A percentile compares a stretch with the other conserved stretches of the same genome.
Evolutionary conservation across 2,797 vertebrate genomes (phyloP).

Genomic region (Phylloscopus collybita): DNA sequence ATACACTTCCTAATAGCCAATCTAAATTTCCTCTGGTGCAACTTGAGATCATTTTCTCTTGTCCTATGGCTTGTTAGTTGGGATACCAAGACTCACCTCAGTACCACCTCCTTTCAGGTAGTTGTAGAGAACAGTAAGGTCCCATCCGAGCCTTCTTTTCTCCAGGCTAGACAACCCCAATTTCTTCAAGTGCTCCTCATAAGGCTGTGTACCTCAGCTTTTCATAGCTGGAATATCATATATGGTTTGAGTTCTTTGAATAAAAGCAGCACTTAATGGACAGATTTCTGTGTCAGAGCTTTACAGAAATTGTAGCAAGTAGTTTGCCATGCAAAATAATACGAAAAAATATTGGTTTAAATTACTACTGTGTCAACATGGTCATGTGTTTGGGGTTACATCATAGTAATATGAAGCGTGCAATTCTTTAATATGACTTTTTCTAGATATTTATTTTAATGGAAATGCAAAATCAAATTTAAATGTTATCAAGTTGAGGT

Average conservation of each 20-base stretch:
- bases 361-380: background rate
- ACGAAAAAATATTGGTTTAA: background rate
- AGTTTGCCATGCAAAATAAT: background rate
- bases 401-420: background rate
- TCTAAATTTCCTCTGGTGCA: background rate
- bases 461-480: background rate
- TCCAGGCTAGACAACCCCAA: background rate
- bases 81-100: background rate
- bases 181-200: background rate
- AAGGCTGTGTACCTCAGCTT: background rate
- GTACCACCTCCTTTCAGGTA: background rate
- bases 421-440: background rate
- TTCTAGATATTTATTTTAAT: background rate
- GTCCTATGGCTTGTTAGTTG: background rate
- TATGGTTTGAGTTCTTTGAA: background rate
- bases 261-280: background rate
- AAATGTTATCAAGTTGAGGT: background rate
- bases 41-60: background rate
- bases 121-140: background rate
- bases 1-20: background rate
- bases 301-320: background rate
- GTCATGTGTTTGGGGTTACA: background rate
- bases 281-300: background rate
- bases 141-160: background rate
- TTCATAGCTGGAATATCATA: background rate